Evolutionary conservation across 2,797 vertebrate species (phyloP).

Genomic region (Eulemur rubriventer): DNA sequence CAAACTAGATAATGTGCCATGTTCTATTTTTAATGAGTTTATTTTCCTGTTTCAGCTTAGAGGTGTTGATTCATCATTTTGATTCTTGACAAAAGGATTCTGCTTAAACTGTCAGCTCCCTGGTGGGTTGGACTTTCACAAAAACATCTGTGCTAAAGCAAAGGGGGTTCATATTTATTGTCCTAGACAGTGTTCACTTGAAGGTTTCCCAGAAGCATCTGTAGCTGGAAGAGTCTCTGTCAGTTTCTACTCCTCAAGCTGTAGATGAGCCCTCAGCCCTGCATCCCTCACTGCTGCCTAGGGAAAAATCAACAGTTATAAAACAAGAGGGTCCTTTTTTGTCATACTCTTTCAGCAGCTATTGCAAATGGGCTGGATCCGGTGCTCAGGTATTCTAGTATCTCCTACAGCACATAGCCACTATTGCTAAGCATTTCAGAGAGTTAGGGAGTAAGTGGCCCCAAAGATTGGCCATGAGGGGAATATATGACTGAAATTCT

Average conservation of each 20-base stretch:
- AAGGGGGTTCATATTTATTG: not conserved
- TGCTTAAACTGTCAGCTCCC: conserved; percentile 28
- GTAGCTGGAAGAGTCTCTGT: not conserved
- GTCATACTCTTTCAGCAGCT: not conserved
- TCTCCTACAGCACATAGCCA: not conserved
- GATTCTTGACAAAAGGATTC: conserved; percentile 59
- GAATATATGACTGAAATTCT: not conserved
- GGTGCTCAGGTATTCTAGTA: not conserved
- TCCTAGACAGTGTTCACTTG: conserved; percentile 21
- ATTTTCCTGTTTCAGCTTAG: conserved; percentile 58
- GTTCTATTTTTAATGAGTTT: conserved; percentile 63
- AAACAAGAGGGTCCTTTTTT: not conserved
- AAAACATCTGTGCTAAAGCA: conserved; percentile 35
- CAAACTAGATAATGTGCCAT: conserved; percentile 51
- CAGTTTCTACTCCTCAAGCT: not conserved
- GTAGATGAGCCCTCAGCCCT: not conserved
- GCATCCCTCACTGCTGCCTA: not conserved
- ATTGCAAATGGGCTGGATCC: not conserved
- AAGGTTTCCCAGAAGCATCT: conserved; percentile 30
- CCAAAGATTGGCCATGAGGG: not conserved
- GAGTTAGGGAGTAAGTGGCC: not conserved
- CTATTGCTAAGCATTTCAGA: not conserved
- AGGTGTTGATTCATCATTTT: conserved; percentile 64
- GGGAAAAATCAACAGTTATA: not conserved
- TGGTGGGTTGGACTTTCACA: conserved; percentile 42